A percentile compares a stretch with the other conserved stretches of the same genome.
phyloP scores from a whole-genome alignment of 2,797 vertebrate genomes.

The Mus spretus region DNA sequence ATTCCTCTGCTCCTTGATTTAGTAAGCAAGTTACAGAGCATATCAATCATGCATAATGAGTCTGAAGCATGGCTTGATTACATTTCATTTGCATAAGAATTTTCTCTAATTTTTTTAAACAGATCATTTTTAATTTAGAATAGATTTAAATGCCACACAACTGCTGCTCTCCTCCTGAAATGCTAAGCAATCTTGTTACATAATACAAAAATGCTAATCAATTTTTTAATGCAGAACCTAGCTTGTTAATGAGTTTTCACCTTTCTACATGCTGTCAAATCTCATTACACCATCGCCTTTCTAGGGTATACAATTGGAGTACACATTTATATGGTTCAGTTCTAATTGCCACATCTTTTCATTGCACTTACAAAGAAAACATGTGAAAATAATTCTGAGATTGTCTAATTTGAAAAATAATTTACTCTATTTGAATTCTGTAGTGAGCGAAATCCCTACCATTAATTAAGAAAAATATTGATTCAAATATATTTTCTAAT shows the following conservation, averaged over 20 bases:
- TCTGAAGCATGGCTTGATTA: conserved; percentile 82
- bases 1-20: conserved; percentile 79
- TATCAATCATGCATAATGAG: conserved; percentile 84
- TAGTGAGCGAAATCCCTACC: conserved; percentile 51
- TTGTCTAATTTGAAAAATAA: conserved; percentile 65
- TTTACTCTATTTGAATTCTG: conserved; percentile 49
- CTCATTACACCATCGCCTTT: conserved; percentile 77
- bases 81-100: conserved; percentile 85
- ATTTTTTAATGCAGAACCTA: conserved; percentile 70
- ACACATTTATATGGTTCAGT: conserved; percentile 65
- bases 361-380: conserved; percentile 57
- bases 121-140: conserved; percentile 82
- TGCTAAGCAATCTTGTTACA: conserved; percentile 80
- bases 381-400: conserved; percentile 69
- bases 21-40: conserved; percentile 82
- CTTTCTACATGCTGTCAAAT: conserved; percentile 80
- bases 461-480: conserved; percentile 48
- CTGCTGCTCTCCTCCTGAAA: conserved; percentile 73
- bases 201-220: conserved; percentile 83
- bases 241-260: conserved; percentile 79
- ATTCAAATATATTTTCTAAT: conserved; percentile 45
- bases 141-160: conserved; percentile 81
- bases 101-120: conserved; percentile 81
- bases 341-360: conserved; percentile 76
- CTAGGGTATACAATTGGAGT: conserved; percentile 59